phyloP scores from a whole-genome alignment of 2,797 vertebrate species.

The Alectoris magna region DNA sequence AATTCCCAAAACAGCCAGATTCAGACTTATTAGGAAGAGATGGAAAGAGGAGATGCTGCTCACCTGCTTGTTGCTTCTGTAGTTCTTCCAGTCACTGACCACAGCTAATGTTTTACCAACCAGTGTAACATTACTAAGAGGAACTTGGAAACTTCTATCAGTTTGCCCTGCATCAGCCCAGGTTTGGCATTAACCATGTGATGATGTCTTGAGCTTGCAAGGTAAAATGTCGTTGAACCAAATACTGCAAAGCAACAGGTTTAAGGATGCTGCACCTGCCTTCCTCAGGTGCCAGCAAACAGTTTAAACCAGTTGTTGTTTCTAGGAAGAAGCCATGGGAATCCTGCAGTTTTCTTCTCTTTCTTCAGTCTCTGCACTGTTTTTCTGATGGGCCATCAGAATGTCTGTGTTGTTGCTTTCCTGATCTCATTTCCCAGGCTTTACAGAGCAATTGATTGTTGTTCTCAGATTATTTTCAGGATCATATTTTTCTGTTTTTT shows the following conservation, averaged over 20 bases:
- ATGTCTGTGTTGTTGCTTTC: background rate
- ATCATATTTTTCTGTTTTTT: fast-evolving
- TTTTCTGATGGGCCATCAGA: background rate
- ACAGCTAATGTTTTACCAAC: background rate
- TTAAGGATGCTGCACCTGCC: background rate
- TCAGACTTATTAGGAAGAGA: background rate
- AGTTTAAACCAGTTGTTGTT: background rate
- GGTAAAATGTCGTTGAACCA: background rate
- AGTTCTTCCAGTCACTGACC: background rate
- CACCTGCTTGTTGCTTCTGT: fast-evolving
- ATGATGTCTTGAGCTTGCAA: background rate
- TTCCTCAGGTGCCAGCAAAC: background rate
- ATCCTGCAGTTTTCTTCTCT: background rate
- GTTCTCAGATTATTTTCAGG: background rate
- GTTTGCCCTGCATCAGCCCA: background rate
- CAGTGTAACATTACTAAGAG: background rate
- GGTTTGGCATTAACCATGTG: background rate
- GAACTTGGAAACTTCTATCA: background rate
- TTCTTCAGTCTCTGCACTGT: fast-evolving
- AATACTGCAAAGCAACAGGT: constrained; percentile 27
- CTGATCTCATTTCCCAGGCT: background rate
- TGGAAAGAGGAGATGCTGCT: background rate
- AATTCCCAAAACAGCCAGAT: background rate
- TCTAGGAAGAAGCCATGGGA: background rate
- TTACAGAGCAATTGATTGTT: background rate